phyloP scores from a whole-genome alignment of 2,888 invertebrate genomes.

The Phyto melanocephala region DNA sequence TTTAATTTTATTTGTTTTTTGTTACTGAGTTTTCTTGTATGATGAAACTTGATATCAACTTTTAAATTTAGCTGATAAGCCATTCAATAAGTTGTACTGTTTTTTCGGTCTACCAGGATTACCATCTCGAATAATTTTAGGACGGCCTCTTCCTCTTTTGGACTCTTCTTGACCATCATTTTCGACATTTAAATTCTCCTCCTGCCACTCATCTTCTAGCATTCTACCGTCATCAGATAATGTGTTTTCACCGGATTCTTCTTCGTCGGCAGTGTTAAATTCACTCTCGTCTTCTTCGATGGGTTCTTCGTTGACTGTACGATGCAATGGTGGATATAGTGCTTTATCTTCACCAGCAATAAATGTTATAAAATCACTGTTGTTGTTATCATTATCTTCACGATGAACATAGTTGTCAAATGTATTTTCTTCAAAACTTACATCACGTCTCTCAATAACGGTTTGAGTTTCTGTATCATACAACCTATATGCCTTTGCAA shows the following conservation, averaged over 20 bases:
- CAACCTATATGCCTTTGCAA: too few species aligned
- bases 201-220: neutral
- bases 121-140: neutral
- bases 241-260: neutral
- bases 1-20: neutral
- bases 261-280: neutral
- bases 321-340: neutral
- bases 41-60: constrained; percentile 27
- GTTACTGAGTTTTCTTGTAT: constrained; percentile 12
- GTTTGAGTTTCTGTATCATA: too few species aligned
- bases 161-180: neutral
- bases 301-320: neutral
- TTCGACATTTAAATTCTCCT: neutral
- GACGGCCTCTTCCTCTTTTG: neutral
- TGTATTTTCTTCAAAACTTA: too few species aligned
- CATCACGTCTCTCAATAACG: too few species aligned
- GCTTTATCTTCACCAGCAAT: neutral
- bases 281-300: neutral
- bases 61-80: neutral
- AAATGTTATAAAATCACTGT: neutral
- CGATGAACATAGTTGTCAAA: too few species aligned
- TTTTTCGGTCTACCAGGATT: neutral
- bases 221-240: neutral
- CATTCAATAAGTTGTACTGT: too few species aligned
- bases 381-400: neutral